Evolutionary conservation across 2,797 vertebrate genomes (phyloP).

Genomic region (Falco peregrinus): DNA sequence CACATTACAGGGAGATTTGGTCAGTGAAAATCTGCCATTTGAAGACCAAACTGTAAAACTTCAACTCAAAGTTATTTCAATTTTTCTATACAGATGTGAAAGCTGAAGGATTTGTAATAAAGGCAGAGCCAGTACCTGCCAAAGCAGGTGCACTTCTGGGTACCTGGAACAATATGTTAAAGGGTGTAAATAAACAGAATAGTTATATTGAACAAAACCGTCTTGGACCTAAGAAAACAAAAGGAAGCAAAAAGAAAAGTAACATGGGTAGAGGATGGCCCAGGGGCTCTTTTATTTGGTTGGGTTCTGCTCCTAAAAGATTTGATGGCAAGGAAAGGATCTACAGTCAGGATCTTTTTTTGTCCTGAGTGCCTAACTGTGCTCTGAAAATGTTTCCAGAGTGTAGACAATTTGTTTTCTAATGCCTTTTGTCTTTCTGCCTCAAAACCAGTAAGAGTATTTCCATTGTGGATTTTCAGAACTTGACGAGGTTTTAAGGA

Average conservation of each 20-base stretch:
- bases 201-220: not conserved
- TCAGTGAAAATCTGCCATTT: not conserved
- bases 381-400: not conserved
- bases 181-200: not conserved
- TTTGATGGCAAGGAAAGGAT: not conserved
- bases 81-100: not conserved
- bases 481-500: not conserved
- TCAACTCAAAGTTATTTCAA: not conserved
- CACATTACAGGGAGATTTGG: not conserved
- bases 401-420: not conserved
- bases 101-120: not conserved
- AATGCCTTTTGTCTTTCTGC: not conserved
- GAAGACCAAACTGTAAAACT: not conserved
- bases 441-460: not conserved
- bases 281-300: not conserved
- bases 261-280: not conserved
- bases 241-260: not conserved
- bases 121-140: not conserved
- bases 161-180: not conserved
- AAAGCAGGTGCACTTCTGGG: not conserved
- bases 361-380: not conserved
- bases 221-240: not conserved
- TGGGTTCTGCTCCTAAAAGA: not conserved
- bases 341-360: not conserved
- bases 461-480: not conserved